phyloP scores from a whole-genome alignment of 2,888 invertebrate species.

The Bombylius major region DNA sequence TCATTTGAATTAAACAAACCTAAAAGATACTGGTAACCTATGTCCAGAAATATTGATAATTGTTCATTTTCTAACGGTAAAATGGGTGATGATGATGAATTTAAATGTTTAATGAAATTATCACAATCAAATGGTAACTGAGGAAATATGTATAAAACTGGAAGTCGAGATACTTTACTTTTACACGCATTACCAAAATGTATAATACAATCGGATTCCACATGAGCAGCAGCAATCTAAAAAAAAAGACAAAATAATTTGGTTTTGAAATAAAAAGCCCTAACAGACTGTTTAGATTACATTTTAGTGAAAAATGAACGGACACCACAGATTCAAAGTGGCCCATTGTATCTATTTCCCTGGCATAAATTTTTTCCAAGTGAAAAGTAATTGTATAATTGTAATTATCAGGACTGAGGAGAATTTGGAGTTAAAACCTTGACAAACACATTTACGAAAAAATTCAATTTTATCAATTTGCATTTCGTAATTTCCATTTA shows the following conservation, averaged over 20 bases:
- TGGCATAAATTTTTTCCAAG: no score
- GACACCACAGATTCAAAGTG: no score
- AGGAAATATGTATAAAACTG: conserved; percentile 62
- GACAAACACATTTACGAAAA: no score
- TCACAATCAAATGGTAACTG: conserved; percentile 45
- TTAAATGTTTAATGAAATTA: conserved; percentile 28
- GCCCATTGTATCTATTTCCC: no score
- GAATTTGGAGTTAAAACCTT: no score
- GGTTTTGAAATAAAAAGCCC: no score
- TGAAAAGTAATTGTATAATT: no score
- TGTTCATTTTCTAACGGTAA: conserved; percentile 28
- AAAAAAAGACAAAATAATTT: conserved; percentile 14
- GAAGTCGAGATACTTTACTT: conserved; percentile 58
- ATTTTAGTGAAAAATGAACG: no score
- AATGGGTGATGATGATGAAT: conserved; percentile 15
- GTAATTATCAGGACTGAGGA: no score
- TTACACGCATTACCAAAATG: conserved; percentile 89
- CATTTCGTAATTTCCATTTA: no score
- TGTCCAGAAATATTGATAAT: conserved; percentile 53
- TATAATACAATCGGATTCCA: conserved; percentile 69
- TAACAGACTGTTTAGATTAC: no score
- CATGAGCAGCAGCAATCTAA: conserved; percentile 81
- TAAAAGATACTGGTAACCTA: conserved; percentile 48
- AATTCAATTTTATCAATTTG: no score
- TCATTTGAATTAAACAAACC: conserved; percentile 30